phyloP scores from a whole-genome alignment of 30 jellyfish, hydroid and myxozoan genomes.

The Turritopsis dohrnii region DNA sequence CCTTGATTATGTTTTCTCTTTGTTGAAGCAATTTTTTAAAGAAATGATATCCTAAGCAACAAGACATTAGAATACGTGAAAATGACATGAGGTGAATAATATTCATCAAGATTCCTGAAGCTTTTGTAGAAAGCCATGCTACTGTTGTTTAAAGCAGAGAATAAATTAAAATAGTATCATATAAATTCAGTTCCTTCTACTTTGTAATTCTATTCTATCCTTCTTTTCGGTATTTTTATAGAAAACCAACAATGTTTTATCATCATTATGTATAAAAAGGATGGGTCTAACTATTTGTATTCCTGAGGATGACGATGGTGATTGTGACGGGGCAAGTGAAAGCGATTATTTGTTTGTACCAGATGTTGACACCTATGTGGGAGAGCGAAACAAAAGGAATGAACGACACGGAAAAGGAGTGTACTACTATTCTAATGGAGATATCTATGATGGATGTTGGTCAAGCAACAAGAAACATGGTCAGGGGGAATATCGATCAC shows the following conservation, averaged over 20 bases:
- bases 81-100: too few species aligned
- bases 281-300: neutral
- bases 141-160: too few species aligned
- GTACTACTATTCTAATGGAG: slow-evolving; percentile 28
- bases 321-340: neutral
- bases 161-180: too few species aligned
- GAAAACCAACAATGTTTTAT: neutral
- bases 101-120: too few species aligned
- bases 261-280: neutral
- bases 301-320: slow-evolving; percentile 15
- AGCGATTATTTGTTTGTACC: neutral
- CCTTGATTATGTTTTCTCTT: too few species aligned
- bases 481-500: slow-evolving; percentile 21
- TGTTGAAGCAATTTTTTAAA: too few species aligned
- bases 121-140: too few species aligned
- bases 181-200: too few species aligned
- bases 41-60: too few species aligned
- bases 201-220: too few species aligned
- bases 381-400: neutral
- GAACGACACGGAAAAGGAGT: slow-evolving; percentile 22
- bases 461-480: slow-evolving; percentile 17
- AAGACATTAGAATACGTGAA: too few species aligned
- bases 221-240: too few species aligned
- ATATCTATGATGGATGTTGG: slow-evolving; percentile 30
- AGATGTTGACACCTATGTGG: neutral